phyloP scores from a whole-genome alignment of 2,113 vertebrate genomes.

The Plectropomus leopardus region DNA sequence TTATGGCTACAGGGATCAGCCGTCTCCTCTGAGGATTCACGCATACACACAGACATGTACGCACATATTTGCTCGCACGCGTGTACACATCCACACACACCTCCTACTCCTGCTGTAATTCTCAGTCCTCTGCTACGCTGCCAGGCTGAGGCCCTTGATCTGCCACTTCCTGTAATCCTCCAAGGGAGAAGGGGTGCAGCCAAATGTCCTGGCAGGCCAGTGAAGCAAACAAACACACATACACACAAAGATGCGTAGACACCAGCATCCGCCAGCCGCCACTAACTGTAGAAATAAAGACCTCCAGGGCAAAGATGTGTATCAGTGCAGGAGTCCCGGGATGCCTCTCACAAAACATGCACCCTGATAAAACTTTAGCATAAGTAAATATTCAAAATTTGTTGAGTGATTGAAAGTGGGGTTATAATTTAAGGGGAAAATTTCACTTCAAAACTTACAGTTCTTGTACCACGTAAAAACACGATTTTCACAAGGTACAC shows the following conservation, averaged over 20 bases:
- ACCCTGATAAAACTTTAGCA: conserved; percentile 15
- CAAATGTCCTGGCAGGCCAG: conserved; percentile 69
- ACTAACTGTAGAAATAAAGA: conserved; percentile 21
- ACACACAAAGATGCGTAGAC: conserved; percentile 13
- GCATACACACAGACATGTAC: conserved; percentile 11
- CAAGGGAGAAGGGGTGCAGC: conserved; percentile 61
- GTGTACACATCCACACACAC: conserved; percentile 48
- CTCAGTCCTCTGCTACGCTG: conserved; percentile 68
- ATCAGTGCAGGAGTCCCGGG: conserved; percentile 9
- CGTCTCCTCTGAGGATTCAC: conserved; percentile 54
- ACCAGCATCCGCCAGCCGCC: neutral
- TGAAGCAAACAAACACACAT: conserved; percentile 47
- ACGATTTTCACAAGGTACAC: too few species aligned
- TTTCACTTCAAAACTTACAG: too few species aligned
- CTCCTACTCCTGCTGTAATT: conserved; percentile 74
- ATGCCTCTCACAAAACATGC: conserved; percentile 10
- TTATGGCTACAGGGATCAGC: conserved; percentile 60
- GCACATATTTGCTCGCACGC: conserved; percentile 29
- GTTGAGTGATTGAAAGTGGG: too few species aligned
- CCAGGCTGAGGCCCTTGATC: conserved; percentile 81
- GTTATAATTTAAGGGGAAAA: too few species aligned
- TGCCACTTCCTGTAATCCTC: conserved; percentile 82
- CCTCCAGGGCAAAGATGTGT: conserved; percentile 4
- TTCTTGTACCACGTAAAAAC: too few species aligned
- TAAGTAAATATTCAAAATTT: too few species aligned